Base-by-base conservation (phyloP, 2,888 invertebrate genomes). In the Anagyrus pseudococci region DNA sequence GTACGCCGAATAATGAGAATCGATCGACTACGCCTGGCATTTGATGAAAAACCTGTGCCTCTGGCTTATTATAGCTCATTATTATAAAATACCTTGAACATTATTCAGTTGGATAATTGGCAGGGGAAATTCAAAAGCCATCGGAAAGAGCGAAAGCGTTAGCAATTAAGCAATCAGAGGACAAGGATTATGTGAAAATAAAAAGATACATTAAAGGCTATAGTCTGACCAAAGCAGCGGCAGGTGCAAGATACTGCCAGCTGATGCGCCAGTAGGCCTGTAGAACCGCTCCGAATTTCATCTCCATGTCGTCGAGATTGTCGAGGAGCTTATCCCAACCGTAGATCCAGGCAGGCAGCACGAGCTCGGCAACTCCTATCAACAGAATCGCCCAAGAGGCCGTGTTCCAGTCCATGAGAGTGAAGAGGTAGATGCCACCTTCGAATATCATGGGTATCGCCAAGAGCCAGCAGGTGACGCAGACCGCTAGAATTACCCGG, bases 371-470 rank as follows among this genome's bases (percentile, higher is more conserved):
- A 64, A 88, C 80, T 58, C 89, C 90, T 72, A 91, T 87, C 61
- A 90, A 81, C 50, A 91, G 81, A 60, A 91, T 87, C 19, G 90
- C 90, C 88, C 90, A 91, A 1, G 89, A 89, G 10, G 90, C 90
- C 0, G 89, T 89, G 77, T 91, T 90, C 87, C 89, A 89, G 79
- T 91, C 90, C 81, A 91, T 84, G 56, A 91, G 75, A 6, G 89
- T 89, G 74, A 91, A 88, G 68, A 91, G 79, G 74, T 88, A 91
- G 59, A 91, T 87, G 13, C 91, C 91, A 4, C 89, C 90, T 70
- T 87, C 84, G 75, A 89, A 90, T 75, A 91, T 89, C 88, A 93
- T 89, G 26, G 91, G 89, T 40, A 93, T 74, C 0, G 89, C 92
- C 46, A 89, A 82, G 13, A 91, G 68, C 79, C 89, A 92, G 72